These are phyloP conservation scores for Saguinus imperator DNA, from an alignment of 2,113 vertebrate genomes.

Conservation along the genomic window DNA sequence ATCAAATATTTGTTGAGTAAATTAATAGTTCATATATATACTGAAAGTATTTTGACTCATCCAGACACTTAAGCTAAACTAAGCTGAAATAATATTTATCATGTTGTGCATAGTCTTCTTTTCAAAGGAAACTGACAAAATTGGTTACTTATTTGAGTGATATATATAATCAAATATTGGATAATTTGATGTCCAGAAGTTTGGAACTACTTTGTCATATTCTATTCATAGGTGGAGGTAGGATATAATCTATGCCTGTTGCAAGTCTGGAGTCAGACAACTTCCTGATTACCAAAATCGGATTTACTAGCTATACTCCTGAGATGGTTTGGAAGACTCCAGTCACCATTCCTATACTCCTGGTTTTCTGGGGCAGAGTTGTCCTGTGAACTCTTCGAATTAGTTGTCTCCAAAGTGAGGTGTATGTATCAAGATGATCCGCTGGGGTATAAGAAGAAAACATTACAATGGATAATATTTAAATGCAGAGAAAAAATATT, in stretches of 20 bases:
- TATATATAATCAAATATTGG: not conserved
- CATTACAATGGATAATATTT: not conserved
- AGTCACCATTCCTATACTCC: rapidly evolving
- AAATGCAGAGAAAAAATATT: not conserved
- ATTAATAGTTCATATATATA: not conserved
- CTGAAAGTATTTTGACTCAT: not conserved
- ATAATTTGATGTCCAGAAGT: not conserved
- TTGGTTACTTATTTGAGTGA: not conserved
- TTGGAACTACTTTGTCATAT: not conserved
- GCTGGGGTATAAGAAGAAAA: not conserved
- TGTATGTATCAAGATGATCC: not conserved
- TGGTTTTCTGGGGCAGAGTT: not conserved
- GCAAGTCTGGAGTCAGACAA: not conserved
- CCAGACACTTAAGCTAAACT: not conserved
- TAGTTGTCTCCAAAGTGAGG: not conserved
- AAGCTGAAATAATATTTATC: not conserved
- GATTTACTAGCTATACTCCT: not conserved
- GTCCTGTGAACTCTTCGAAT: not conserved
- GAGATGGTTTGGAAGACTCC: not conserved
- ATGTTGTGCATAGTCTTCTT: not conserved
- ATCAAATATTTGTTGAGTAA: not conserved
- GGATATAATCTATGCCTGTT: not conserved
- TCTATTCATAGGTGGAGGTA: not conserved
- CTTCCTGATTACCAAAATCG: not conserved
- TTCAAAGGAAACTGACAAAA: not conserved